Evolutionary conservation across 2,113 vertebrate species (phyloP).

Genomic region (Papio anubis): DNA sequence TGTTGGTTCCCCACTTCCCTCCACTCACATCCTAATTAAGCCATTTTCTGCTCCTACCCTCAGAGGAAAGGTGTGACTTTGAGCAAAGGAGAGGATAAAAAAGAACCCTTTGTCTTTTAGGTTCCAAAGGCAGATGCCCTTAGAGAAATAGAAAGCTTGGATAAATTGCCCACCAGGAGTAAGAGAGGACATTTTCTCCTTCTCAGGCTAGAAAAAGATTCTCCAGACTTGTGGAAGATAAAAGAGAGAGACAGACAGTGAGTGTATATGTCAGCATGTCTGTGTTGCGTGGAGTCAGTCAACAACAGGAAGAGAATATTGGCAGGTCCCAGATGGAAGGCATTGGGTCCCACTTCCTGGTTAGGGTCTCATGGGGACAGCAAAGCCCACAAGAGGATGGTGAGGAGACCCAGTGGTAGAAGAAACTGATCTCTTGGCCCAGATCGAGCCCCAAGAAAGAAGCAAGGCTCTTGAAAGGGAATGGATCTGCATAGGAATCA

Average conservation of each 20-base stretch:
- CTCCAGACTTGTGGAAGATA: neutral
- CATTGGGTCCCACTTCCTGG: neutral
- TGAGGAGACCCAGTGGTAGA: neutral
- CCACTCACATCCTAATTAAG: neutral
- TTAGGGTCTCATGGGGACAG: neutral
- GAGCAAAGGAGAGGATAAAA: neutral
- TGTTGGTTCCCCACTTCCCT: neutral
- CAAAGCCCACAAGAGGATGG: neutral
- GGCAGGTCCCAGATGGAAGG: neutral
- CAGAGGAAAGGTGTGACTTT: neutral
- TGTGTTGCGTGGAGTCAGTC: neutral
- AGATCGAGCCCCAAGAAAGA: neutral
- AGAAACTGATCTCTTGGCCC: neutral
- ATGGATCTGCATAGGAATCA: neutral
- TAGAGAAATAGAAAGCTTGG: neutral
- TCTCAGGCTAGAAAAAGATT: neutral
- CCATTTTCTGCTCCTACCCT: neutral
- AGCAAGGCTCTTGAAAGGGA: neutral
- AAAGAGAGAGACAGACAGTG: neutral
- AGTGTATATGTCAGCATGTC: neutral
- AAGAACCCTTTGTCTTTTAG: constrained; percentile 15
- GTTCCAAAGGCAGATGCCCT: neutral
- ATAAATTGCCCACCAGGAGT: neutral
- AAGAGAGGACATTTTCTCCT: constrained; percentile 13
- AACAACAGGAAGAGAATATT: neutral